Conservation (phyloP, 2,113 vertebrate genomes). For the Psettodes erumei region DNA sequence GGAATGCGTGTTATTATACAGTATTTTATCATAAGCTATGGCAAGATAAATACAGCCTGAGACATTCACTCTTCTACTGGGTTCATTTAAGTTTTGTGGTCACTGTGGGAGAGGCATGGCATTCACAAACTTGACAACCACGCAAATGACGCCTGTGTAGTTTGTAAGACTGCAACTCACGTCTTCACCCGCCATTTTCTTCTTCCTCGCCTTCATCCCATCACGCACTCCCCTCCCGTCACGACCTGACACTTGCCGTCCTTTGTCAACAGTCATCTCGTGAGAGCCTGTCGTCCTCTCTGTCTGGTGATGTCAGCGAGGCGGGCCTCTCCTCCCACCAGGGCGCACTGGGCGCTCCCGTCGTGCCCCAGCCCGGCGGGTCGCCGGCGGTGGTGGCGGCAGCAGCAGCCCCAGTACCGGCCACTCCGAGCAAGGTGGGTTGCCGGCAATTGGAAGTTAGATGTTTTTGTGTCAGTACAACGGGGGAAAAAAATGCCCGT, state of each 20-base stretch:
- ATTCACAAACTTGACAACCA: not conserved
- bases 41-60: not conserved
- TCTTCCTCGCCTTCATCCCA: not conserved
- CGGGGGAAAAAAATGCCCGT: not conserved
- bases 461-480: not conserved
- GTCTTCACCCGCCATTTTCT: not conserved
- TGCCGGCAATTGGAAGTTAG: not conserved
- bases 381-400: conserved; percentile 81
- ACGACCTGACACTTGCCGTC: not conserved
- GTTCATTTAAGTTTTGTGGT: conserved; percentile 12
- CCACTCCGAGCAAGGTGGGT: conserved; percentile 90
- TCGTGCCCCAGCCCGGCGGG: conserved; percentile 84
- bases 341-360: conserved; percentile 88
- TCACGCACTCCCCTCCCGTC: not conserved
- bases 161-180: not conserved
- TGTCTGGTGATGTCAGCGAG: conserved; percentile 88
- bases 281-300: conserved; percentile 80
- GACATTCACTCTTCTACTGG: conserved; percentile 12
- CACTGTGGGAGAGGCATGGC: conserved; percentile 3
- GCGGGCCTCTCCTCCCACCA: conserved; percentile 87
- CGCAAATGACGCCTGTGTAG: not conserved
- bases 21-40: not conserved
- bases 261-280: conserved; percentile 67
- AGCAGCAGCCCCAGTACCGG: conserved; percentile 71
- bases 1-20: not conserved